Evolutionary conservation across 1,140 invertebrate genomes (phyloP), one percentile per base, ranked within the genome.

Genomic region (Drosophila navojoa): DNA sequence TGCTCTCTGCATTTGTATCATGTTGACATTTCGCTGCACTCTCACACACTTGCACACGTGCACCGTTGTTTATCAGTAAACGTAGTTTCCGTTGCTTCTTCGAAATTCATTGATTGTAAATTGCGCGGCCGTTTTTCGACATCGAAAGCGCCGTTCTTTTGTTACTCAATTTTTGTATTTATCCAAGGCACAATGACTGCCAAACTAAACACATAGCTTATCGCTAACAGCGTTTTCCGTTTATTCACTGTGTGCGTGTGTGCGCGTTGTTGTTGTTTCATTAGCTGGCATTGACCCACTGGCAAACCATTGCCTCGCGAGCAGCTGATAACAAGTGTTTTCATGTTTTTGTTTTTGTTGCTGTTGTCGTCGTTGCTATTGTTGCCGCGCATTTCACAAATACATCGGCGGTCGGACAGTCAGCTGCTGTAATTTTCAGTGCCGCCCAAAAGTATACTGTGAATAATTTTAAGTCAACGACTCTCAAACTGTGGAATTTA

Each of bases 1-100:
- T 27, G 27, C 61, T 50, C 57, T 60, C 58, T 60, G 38, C 32
- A 15, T 42, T 27, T 63, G 11, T 60, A 52, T 50, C 74, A 11
- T 84, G 75, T 86, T 86, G 81, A 81, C 78, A 79, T 86, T 81
- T 72, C 59, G 42, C 19, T 87, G 81, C 81, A 85, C 52, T 77
- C 72, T 13, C 10, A 19, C 15, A 29, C 27, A 45, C 44, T 44
- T 10, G 4, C 49, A 49, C 19, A 50, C 29, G 42, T 72, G 57
- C 58, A 40, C 47, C 42, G 57, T 59, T 44, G 13, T 62, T 67
- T 72, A 72, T 61, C 71, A 69, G 71, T 7, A 54, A 73, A 35
- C 58, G 58, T 79, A 66, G 58, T 71, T 74, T 74, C 50, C 53
- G 76, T 70, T 70, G 52, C 32, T 40, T 25, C 66, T 76, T 81